Evolutionary conservation across 2,797 vertebrate genomes (phyloP).

Genomic region (Mormyrus hasselquistii): DNA sequence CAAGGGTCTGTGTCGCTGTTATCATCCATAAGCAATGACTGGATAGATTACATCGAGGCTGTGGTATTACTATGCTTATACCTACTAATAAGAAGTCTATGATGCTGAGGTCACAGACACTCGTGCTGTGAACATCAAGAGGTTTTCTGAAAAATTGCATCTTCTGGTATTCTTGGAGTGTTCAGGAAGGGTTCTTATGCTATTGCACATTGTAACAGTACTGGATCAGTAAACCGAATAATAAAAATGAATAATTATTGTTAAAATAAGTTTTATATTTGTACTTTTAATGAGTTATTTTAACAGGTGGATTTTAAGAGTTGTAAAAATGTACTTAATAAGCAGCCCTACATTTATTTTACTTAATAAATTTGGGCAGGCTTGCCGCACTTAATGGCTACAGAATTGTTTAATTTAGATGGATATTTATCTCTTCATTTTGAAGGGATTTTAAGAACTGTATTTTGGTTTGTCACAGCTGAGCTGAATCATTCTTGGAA

Average conservation of each 20-base stretch:
- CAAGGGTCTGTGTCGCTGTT: slow-evolving; percentile 72
- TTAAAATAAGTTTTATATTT: neutral
- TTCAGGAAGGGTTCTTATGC: neutral
- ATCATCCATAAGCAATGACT: neutral
- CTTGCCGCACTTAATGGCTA: neutral
- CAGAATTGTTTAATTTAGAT: neutral
- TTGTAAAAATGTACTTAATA: neutral
- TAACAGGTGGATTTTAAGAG: neutral
- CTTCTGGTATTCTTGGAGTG: neutral
- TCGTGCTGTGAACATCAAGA: neutral
- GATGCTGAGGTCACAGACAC: neutral
- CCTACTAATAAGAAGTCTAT: neutral
- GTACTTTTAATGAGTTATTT: neutral
- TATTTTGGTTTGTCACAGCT: neutral
- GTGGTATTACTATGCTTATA: neutral
- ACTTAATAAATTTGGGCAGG: neutral
- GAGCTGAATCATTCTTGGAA: neutral
- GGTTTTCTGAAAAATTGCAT: neutral
- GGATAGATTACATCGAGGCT: neutral
- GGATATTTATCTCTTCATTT: neutral
- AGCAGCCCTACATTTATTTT: neutral
- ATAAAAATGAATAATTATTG: neutral
- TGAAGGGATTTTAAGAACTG: neutral
- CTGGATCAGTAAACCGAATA: neutral
- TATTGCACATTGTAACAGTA: neutral